Conservation (phyloP, 2,797 vertebrate genomes). For the Artibeus lituratus region DNA sequence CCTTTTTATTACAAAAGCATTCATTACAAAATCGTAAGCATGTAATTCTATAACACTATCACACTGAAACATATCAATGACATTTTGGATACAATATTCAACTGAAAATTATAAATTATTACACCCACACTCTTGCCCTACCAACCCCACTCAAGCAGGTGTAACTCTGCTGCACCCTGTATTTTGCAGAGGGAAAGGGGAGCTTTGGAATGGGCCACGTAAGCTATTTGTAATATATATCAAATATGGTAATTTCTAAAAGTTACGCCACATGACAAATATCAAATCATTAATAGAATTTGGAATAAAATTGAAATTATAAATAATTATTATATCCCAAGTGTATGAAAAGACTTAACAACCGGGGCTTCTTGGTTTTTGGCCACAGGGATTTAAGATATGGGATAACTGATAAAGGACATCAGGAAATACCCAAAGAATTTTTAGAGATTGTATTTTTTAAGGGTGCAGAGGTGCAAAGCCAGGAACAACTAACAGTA, state of each 20-base stretch:
- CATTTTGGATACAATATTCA: too few relatives aligned
- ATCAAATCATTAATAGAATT: background rate
- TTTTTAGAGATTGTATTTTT: background rate
- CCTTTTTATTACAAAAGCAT: too few relatives aligned
- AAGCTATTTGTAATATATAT: background rate
- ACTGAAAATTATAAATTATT: too few relatives aligned
- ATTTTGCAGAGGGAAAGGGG: background rate
- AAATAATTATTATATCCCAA: background rate
- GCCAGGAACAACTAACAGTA: constrained; percentile 46
- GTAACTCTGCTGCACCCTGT: too few relatives aligned
- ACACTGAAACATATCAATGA: too few relatives aligned
- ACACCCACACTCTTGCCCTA: too few relatives aligned
- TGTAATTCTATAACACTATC: too few relatives aligned
- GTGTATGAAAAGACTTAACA: background rate
- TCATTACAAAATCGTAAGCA: too few relatives aligned
- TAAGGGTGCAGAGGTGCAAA: constrained; percentile 43
- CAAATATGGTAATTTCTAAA: background rate
- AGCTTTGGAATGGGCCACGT: background rate
- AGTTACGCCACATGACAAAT: background rate
- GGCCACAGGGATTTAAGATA: background rate
- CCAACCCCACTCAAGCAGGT: too few relatives aligned
- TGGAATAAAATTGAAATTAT: background rate
- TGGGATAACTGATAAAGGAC: background rate
- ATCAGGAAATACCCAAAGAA: background rate
- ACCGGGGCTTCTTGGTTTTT: background rate